Percentiles rank a stretch among this genome's conserved stretches.
Conservation (phyloP, 2,888 invertebrate species). For the Cabera pusaria region DNA sequence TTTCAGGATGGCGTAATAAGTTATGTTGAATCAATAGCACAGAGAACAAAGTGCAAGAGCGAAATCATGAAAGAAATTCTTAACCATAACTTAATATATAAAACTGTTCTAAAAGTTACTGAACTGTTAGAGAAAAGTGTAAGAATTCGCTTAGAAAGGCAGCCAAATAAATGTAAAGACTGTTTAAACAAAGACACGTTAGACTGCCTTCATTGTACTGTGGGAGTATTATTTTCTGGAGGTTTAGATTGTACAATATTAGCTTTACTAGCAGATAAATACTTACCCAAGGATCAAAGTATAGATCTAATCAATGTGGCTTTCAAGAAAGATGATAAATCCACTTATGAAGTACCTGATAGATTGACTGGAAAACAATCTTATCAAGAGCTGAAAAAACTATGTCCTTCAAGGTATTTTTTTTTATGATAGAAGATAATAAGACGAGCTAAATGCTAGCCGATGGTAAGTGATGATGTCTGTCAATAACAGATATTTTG, state of each 20-base stretch:
- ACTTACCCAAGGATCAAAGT: slow-evolving; percentile 84
- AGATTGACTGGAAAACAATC: slow-evolving; percentile 90
- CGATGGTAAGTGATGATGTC: too few species aligned
- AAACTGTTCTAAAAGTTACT: slow-evolving; percentile 72
- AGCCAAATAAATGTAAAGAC: slow-evolving; percentile 84
- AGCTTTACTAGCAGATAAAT: slow-evolving; percentile 90
- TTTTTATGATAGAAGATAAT: too few species aligned
- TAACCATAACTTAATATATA: slow-evolving; percentile 50
- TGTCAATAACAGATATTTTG: too few species aligned
- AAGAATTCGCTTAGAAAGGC: slow-evolving; percentile 81
- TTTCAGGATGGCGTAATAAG: slow-evolving; percentile 56
- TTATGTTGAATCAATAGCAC: slow-evolving; percentile 47
- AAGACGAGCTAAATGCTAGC: too few species aligned
- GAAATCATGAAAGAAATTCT: slow-evolving; percentile 66
- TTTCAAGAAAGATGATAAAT: slow-evolving; percentile 84
- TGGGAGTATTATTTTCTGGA: slow-evolving; percentile 96
- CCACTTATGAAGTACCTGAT: slow-evolving; percentile 91
- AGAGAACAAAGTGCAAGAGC: slow-evolving; percentile 44
- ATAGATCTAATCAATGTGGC: slow-evolving; percentile 98
- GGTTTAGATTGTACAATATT: slow-evolving; percentile 98
- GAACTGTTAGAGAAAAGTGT: slow-evolving; percentile 83
- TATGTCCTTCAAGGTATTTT: slow-evolving; percentile 88
- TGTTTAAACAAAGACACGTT: slow-evolving; percentile 66
- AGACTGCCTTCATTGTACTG: slow-evolving; percentile 84
- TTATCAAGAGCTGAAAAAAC: slow-evolving; percentile 84